Evolutionary conservation across 2,113 vertebrate genomes (phyloP).

Genomic region (Eurystomus gularis): DNA sequence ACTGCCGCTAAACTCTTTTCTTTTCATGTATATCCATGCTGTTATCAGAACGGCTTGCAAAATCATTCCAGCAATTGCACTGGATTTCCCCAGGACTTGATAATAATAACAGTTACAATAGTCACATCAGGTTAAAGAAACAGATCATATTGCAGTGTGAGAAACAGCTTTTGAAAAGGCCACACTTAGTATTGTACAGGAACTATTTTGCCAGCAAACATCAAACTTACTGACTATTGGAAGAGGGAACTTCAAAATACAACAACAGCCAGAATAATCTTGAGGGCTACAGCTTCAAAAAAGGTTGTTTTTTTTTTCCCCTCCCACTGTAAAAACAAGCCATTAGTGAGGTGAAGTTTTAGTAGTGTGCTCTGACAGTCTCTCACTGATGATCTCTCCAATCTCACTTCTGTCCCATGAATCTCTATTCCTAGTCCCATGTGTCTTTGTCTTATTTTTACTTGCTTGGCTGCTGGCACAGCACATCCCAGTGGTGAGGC

Average conservation of each 20-base stretch:
- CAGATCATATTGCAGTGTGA: fast-evolving
- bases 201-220: not conserved
- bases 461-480: not conserved
- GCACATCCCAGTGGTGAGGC: not conserved
- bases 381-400: not conserved
- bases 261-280: not conserved
- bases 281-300: not conserved
- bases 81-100: not conserved
- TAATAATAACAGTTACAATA: not conserved
- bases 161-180: not conserved
- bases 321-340: not conserved
- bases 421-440: not conserved
- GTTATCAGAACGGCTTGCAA: not conserved
- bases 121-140: not conserved
- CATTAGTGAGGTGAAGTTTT: not conserved
- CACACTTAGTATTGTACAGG: not conserved
- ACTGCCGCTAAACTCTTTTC: not conserved
- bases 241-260: not conserved
- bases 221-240: not conserved
- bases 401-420: not conserved
- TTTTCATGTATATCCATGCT: not conserved
- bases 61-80: not conserved
- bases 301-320: not conserved
- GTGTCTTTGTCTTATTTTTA: not conserved
- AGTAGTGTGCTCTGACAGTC: not conserved